Conservation (phyloP, 2,797 vertebrate species). For the Anniella stebbinsi region DNA sequence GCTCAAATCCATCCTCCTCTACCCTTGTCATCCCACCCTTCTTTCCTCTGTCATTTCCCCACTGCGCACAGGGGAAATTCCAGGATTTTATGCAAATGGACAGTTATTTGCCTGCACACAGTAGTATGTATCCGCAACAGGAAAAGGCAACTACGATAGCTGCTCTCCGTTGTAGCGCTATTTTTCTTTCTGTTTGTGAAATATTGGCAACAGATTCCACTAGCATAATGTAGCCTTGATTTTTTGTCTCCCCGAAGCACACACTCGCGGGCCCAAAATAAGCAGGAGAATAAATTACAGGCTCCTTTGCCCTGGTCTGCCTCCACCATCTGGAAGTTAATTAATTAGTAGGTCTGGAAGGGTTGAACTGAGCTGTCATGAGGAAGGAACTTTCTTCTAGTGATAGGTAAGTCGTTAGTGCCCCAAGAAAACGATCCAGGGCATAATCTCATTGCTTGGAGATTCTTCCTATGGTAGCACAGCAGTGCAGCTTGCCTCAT, state of each 20-base stretch:
- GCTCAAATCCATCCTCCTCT: too few relatives aligned
- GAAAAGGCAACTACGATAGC: background rate
- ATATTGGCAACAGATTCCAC: slow-evolving; percentile 19
- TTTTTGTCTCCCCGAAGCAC: slow-evolving; percentile 25
- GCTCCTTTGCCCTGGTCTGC: slow-evolving; percentile 31
- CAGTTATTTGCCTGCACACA: slow-evolving; percentile 17
- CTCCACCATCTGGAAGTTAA: slow-evolving; percentile 47
- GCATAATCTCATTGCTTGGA: background rate
- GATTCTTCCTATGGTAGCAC: slow-evolving; percentile 9
- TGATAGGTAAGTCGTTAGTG: slow-evolving; percentile 24
- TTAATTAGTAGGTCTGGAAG: slow-evolving; percentile 57
- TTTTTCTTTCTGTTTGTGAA: slow-evolving; percentile 39
- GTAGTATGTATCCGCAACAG: slow-evolving; percentile 23
- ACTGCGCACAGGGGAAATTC: background rate
- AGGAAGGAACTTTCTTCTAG: background rate
- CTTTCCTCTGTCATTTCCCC: too few relatives aligned
- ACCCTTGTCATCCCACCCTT: too few relatives aligned
- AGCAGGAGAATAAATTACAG: slow-evolving; percentile 43
- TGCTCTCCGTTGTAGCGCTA: background rate
- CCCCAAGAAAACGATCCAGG: background rate
- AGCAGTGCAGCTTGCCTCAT: background rate
- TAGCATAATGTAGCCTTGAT: background rate
- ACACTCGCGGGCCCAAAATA: background rate
- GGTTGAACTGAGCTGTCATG: slow-evolving; percentile 23
- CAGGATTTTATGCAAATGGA: background rate